These are phyloP conservation scores for Lycaon pictus DNA, from an alignment of 2,113 vertebrate genomes.

Conservation along the genomic window DNA sequence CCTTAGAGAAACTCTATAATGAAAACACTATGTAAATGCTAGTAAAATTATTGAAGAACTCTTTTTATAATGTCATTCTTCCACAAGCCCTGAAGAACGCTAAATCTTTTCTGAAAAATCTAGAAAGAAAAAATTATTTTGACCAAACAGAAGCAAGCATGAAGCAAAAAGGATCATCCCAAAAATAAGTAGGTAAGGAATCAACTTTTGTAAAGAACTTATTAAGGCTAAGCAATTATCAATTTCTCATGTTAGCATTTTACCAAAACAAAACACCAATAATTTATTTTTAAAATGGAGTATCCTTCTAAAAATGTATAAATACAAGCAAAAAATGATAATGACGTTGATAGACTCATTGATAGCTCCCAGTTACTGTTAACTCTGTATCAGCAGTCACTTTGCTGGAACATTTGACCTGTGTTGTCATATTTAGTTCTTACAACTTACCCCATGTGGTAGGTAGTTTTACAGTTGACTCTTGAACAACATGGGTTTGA, in stretches of 20 bases:
- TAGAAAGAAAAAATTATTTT: not conserved
- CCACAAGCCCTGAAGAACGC: not conserved
- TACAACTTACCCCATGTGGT: not conserved
- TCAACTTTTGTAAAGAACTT: not conserved
- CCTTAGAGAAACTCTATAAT: not conserved
- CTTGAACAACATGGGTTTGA: not conserved
- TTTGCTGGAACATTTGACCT: not conserved
- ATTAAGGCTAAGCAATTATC: not conserved
- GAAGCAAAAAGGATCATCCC: not conserved
- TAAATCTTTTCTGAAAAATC: not conserved
- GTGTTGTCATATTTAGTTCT: not conserved
- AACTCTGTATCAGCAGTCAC: not conserved
- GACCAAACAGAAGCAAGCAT: not conserved
- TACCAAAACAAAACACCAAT: not conserved
- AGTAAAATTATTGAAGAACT: not conserved
- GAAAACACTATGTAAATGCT: not conserved
- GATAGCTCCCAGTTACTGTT: not conserved
- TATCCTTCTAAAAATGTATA: not conserved
- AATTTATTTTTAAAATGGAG: not conserved
- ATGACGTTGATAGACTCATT: not conserved
- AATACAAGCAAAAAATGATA: not conserved
- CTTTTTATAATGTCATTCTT: not conserved
- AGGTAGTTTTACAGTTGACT: not conserved
- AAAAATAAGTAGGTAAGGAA: not conserved
- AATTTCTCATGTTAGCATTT: not conserved